Percentiles rank a stretch among this genome's conserved stretches.
Conservation (phyloP, 2,797 vertebrate species). For the Lates japonicus region DNA sequence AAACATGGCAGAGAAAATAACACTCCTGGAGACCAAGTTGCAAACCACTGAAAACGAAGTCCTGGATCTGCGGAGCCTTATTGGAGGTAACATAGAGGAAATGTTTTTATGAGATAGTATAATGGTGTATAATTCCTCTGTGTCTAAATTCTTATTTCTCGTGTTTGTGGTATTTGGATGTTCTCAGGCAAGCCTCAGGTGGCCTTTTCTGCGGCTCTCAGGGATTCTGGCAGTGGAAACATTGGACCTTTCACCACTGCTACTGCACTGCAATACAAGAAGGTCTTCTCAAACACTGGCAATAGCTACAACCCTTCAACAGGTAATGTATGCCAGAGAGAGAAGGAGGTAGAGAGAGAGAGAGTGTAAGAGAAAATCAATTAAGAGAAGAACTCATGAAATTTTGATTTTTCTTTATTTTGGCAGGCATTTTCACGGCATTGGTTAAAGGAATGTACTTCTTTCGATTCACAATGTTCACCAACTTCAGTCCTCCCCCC, state of each 20-base stretch:
- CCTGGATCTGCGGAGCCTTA: slow-evolving; percentile 53
- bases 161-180: not conserved
- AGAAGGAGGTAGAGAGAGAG: not conserved
- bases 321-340: slow-evolving; percentile 48
- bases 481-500: slow-evolving; percentile 49
- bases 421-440: slow-evolving; percentile 69
- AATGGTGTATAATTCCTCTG: not conserved
- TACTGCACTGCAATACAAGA: slow-evolving; percentile 59
- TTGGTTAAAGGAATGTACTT: slow-evolving; percentile 67
- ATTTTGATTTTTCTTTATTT: not conserved
- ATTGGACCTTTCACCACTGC: slow-evolving; percentile 51
- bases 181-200: slow-evolving; percentile 39
- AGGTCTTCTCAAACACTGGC: slow-evolving; percentile 66
- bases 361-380: not conserved
- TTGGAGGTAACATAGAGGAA: slow-evolving; percentile 37
- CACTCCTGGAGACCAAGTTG: slow-evolving; percentile 51
- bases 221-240: slow-evolving; percentile 49
- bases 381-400: not conserved
- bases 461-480: slow-evolving; percentile 72
- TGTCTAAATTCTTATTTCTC: not conserved
- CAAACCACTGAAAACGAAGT: slow-evolving; percentile 48
- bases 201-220: slow-evolving; percentile 69
- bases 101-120: not conserved
- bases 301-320: slow-evolving; percentile 70
- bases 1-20: slow-evolving; percentile 50